phyloP scores from a whole-genome alignment of 1,140 invertebrate species.

The Diprion similis region DNA sequence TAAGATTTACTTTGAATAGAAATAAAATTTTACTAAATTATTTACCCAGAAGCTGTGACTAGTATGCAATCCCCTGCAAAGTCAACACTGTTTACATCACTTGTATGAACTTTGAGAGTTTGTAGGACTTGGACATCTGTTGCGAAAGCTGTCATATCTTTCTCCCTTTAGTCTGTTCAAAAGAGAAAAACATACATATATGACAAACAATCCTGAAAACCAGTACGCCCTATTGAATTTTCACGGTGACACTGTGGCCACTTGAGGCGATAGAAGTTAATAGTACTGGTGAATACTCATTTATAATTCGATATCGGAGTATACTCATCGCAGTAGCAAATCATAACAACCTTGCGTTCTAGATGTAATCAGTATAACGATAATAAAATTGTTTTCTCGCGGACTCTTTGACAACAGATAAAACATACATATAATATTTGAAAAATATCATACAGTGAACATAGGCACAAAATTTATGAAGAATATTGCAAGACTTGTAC shows the following conservation, averaged over 20 bases:
- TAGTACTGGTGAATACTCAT: background rate
- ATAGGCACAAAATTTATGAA: background rate
- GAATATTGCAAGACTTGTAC: background rate
- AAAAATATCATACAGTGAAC: background rate
- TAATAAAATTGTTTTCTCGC: background rate
- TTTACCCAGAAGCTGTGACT: slow-evolving; percentile 70
- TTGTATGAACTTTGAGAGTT: slow-evolving; percentile 64
- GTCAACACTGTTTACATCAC: slow-evolving; percentile 72
- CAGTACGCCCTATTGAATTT: background rate
- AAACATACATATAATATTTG: too few relatives aligned
- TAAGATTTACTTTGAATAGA: background rate
- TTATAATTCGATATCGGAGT: background rate
- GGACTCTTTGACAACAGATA: background rate
- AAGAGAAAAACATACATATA: background rate
- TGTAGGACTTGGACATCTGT: slow-evolving; percentile 60
- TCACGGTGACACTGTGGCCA: background rate
- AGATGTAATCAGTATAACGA: background rate
- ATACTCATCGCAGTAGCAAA: background rate
- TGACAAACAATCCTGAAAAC: background rate
- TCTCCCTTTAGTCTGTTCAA: background rate
- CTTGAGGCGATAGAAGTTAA: background rate
- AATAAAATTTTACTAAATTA: slow-evolving; percentile 15
- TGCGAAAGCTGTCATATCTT: slow-evolving; percentile 21
- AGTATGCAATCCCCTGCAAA: slow-evolving; percentile 67
- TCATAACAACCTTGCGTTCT: background rate